These are phyloP conservation scores for Pandemis cinnamomeana DNA, from an alignment of 2,888 invertebrate species.

Conservation along the genomic window DNA sequence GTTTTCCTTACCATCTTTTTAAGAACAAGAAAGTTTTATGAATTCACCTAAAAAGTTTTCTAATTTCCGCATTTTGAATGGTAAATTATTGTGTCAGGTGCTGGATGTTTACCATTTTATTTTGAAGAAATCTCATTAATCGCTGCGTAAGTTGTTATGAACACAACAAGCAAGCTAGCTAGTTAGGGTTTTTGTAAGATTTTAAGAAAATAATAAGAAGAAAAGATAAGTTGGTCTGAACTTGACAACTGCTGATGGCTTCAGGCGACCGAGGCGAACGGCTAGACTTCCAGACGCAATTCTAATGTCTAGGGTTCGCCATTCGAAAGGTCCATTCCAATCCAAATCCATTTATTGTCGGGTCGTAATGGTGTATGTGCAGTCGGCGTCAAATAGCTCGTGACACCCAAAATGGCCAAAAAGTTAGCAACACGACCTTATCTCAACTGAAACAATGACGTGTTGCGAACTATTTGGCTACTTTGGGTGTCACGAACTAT, in stretches of 20 bases:
- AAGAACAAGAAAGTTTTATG: not conserved
- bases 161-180: not conserved
- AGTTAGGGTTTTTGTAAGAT: slow-evolving; percentile 46
- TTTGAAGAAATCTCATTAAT: not conserved
- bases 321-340: not conserved
- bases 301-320: slow-evolving; percentile 42
- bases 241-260: slow-evolving; percentile 70
- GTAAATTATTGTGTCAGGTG: not conserved
- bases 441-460: too few relatives aligned
- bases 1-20: slow-evolving; percentile 7
- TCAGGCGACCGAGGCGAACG: slow-evolving; percentile 48
- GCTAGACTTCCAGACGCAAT: slow-evolving; percentile 50
- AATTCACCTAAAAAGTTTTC: slow-evolving; percentile 25
- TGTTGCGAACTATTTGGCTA: too few relatives aligned
- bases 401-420: too few relatives aligned
- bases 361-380: too few relatives aligned
- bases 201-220: slow-evolving; percentile 60
- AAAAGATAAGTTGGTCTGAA: slow-evolving; percentile 68
- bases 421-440: too few relatives aligned
- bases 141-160: too few relatives aligned
- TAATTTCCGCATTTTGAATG: slow-evolving; percentile 20
- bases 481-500: too few relatives aligned
- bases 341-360: not conserved
- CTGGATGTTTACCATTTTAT: slow-evolving; percentile 8
- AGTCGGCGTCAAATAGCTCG: too few relatives aligned